phyloP scores from a whole-genome alignment of 2,113 vertebrate species.

The Ptyas mucosa region DNA sequence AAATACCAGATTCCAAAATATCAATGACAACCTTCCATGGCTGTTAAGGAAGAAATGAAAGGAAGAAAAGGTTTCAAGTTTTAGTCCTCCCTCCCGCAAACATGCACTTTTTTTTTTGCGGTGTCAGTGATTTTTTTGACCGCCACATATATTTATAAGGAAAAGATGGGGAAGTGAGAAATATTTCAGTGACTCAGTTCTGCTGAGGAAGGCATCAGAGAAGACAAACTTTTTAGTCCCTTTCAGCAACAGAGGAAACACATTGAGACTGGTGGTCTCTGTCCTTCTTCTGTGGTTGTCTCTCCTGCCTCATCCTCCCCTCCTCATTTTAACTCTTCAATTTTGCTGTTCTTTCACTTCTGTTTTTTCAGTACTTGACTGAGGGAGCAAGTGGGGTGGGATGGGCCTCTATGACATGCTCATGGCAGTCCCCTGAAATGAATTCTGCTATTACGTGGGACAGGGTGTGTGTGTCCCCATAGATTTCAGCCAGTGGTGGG shows the following conservation, averaged over 20 bases:
- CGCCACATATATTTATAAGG: not conserved
- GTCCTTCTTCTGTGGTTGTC: not conserved
- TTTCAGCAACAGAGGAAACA: slow-evolving; percentile 20
- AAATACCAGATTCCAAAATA: not conserved
- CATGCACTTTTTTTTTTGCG: not conserved
- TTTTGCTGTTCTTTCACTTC: not conserved
- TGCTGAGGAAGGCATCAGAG: slow-evolving; percentile 22
- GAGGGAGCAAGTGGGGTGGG: no score
- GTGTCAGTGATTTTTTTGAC: not conserved
- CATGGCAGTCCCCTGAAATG: not conserved
- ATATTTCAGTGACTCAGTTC: slow-evolving; percentile 9
- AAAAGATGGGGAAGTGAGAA: slow-evolving; percentile 17
- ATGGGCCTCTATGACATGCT: not conserved
- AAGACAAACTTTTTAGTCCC: not conserved
- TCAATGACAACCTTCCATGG: not conserved
- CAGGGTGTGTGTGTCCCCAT: not conserved
- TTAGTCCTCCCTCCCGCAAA: not conserved
- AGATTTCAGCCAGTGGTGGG: not conserved
- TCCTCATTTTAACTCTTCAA: not conserved
- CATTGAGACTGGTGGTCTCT: slow-evolving; percentile 2
- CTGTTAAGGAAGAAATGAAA: not conserved
- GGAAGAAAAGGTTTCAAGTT: not conserved
- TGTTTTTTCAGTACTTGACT: not conserved
- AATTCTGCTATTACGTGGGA: not conserved
- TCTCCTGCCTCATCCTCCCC: not conserved